phyloP scores from a whole-genome alignment of 2,888 invertebrate species.

The Scaptomyza tumidula region DNA sequence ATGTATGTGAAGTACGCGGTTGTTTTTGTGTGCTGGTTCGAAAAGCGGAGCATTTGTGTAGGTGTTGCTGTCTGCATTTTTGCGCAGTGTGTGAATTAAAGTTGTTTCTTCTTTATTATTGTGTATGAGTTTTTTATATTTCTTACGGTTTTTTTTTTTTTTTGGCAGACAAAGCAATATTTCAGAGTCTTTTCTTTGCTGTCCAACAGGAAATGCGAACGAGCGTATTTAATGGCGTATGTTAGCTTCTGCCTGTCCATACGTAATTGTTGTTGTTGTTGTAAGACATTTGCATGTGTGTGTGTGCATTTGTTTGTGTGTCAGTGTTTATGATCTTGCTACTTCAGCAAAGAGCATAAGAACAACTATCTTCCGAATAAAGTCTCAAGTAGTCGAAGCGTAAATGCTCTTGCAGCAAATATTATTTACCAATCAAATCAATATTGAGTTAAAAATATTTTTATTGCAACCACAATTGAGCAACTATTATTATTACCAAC shows the following conservation, averaged over 20 bases:
- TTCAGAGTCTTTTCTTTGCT: conserved; percentile 53
- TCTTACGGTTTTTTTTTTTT: conserved; percentile 27
- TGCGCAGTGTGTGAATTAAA: conserved; percentile 62
- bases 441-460: neutral
- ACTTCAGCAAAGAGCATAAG: conserved; percentile 24
- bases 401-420: conserved; percentile 23
- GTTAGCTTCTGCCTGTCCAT: conserved; percentile 33
- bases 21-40: conserved; percentile 28
- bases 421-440: neutral
- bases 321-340: conserved; percentile 43
- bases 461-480: neutral
- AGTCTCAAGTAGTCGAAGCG: conserved; percentile 6
- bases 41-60: conserved; percentile 35
- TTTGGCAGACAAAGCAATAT: conserved; percentile 74
- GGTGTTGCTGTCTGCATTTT: conserved; percentile 37
- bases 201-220: conserved; percentile 76
- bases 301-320: conserved; percentile 5
- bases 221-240: conserved; percentile 74
- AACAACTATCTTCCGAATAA: conserved; percentile 5
- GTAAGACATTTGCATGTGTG: conserved; percentile 21
- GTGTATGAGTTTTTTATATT: conserved; percentile 54
- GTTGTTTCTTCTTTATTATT: conserved; percentile 55
- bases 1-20: conserved; percentile 16
- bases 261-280: conserved; percentile 45
- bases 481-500: neutral